Percentiles rank a stretch among this genome's conserved stretches.
Conservation (phyloP, 2,888 invertebrate species). For the Drosophila paramelanica region DNA sequence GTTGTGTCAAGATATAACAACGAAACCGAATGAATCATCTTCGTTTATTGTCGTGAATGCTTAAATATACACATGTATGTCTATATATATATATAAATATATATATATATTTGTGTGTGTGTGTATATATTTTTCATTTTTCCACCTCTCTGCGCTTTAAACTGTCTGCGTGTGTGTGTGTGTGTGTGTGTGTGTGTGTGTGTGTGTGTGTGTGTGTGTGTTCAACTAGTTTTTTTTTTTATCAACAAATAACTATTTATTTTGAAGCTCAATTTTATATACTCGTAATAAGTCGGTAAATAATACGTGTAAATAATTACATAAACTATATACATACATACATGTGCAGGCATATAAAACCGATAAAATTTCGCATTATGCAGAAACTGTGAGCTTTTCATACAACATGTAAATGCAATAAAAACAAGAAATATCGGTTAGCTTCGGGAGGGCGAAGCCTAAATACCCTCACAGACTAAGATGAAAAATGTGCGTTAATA, state of each 20-base stretch:
- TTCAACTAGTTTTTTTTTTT: conserved; percentile 34
- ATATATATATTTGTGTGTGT: too few relatives aligned
- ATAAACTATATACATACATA: conserved; percentile 7
- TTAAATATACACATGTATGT: conserved; percentile 26
- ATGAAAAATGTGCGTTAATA: not conserved
- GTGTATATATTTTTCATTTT: conserved; percentile 13
- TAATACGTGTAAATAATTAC: conserved; percentile 27
- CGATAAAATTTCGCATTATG: conserved; percentile 55
- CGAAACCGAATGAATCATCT: conserved; percentile 67
- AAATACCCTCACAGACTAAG: not conserved
- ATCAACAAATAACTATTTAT: conserved; percentile 59
- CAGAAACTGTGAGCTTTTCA: conserved; percentile 16
- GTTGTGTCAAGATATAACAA: conserved; percentile 63
- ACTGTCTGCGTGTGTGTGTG: conserved; percentile 21
- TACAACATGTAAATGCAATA: conserved; percentile 18
- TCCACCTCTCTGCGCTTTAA: conserved; percentile 39
- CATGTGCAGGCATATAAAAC: conserved; percentile 13
- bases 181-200: conserved; percentile 9
- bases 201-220: conserved; percentile 21
- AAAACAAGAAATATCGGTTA: not conserved
- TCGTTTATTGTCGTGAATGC: conserved; percentile 61
- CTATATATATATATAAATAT: not conserved
- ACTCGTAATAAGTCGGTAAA: conserved; percentile 47
- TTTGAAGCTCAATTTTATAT: conserved; percentile 56
- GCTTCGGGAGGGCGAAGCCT: not conserved